Conservation (phyloP, 2,888 invertebrate species). For the Idaea aversata region DNA sequence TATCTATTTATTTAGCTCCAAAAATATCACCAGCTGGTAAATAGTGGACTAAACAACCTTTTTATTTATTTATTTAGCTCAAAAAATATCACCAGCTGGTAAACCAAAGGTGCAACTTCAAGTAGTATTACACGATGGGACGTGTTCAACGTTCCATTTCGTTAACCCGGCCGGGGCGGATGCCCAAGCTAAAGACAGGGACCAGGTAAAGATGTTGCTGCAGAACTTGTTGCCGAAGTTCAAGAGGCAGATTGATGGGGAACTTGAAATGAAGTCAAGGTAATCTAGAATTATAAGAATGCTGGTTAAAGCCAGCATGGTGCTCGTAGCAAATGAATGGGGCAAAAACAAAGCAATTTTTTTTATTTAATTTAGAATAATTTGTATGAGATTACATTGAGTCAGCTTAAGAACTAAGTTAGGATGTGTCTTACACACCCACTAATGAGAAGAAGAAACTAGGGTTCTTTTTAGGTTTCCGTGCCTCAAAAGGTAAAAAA, state of each 20-base stretch:
- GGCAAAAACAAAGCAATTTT: constrained; percentile 10
- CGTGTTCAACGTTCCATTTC: constrained; percentile 98
- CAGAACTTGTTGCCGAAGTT: constrained; percentile 96
- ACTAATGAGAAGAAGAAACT: no score
- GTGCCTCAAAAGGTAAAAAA: no score
- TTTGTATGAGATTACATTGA: no score
- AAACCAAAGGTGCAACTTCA: constrained; percentile 99
- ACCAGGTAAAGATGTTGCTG: constrained; percentile 94
- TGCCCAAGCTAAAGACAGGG: constrained; percentile 93
- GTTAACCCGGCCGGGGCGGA: constrained; percentile 91
- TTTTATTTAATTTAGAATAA: constrained; percentile 7
- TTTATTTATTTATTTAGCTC: constrained; percentile 81
- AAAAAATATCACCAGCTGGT: constrained; percentile 98
- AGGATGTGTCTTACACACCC: no score
- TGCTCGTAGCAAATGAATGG: no score
- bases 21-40: constrained; percentile 49
- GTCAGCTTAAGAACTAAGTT: no score
- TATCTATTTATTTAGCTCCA: no score
- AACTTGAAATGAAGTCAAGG: constrained; percentile 93
- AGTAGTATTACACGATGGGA: constrained; percentile 95
- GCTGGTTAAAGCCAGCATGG: no score
- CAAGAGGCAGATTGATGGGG: constrained; percentile 93
- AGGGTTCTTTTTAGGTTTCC: no score
- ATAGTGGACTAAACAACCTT: not conserved
- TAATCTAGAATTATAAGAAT: constrained; percentile 43